Base-by-base conservation (phyloP, 2,113 vertebrate genomes). In the Scolopax mira region DNA sequence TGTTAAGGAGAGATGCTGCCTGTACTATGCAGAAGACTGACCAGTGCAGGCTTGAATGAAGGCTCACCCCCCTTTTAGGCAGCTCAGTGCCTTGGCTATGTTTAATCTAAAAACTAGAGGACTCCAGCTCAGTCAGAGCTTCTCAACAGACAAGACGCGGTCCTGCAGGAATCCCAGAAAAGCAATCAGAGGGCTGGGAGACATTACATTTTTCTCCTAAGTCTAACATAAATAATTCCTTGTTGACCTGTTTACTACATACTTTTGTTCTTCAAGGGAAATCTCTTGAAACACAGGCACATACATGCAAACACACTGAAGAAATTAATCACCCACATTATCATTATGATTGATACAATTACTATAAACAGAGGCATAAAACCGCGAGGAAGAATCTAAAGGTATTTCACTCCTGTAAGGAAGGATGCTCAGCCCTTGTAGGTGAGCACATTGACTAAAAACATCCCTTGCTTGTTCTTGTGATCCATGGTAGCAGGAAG, bases 11-110 rank as follows among this genome's bases (percentile, higher is more conserved):
- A 55, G 54, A 55, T 23, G 25, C 3, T 70, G 46, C 31, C 30
- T 30, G 5, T 21, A 33, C 9, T 51, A 25, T 51, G 25, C 49
- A 42, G 41, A 42, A 42, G 41, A 42, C 41, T 42, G 41, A 42
- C 4, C n/a, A 11, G 27, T 1, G 18, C 13, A 57, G 49, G 15
- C 9, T 58, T 3, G 18, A 9, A 6, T 1, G 11, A 39, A 54
- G 42, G 31, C 11, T 55, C 31, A 10, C 61, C 1, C 2, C 9
- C 7, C 4, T 28, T 23, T n/a, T 4, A 33, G 21, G 27, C 28
- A 74, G 39, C 30, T 78, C 55, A 14, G 27, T n/a, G 11, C 22
- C 48, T 55, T 21, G 39, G 48, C 71, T 72, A 18, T 4, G 11
- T 55, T 67, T 81, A 69, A 42, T 35, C 31, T 35, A 24, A 61